phyloP scores from a whole-genome alignment of 2,797 vertebrate genomes.

The Naso thynnoides region DNA sequence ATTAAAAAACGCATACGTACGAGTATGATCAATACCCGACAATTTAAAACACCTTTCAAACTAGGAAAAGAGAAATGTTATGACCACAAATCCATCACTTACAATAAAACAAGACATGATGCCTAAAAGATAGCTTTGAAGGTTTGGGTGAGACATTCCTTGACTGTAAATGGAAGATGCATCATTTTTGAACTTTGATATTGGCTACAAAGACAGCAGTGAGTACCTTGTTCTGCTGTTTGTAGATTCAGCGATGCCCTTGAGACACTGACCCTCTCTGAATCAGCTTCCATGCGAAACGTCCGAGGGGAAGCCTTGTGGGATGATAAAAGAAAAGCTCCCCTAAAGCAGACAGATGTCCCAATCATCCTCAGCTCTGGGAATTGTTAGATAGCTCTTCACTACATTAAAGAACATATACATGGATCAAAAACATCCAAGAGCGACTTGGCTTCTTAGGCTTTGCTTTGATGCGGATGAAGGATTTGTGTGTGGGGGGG shows the following conservation, averaged over 20 bases:
- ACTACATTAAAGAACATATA: conserved; percentile 64
- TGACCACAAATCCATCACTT: conserved; percentile 29
- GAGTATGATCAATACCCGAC: background rate
- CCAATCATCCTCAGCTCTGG: conserved; percentile 59
- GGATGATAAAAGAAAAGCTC: conserved; percentile 74
- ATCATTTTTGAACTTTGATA: conserved; percentile 73
- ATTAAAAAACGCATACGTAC: background rate
- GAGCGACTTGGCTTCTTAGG: conserved; percentile 37
- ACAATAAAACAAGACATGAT: conserved; percentile 43
- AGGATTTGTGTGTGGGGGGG: background rate
- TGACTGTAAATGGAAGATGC: conserved; percentile 63
- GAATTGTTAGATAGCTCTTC: conserved; percentile 61
- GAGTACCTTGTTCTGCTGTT: conserved; percentile 66
- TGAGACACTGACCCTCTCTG: conserved; percentile 63
- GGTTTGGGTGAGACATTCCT: conserved; percentile 41
- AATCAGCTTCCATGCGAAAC: conserved; percentile 56
- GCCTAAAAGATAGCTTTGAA: conserved; percentile 42
- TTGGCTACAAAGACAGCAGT: conserved; percentile 42
- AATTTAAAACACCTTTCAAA: conserved; percentile 8
- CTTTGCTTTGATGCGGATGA: conserved; percentile 48
- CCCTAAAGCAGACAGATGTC: conserved; percentile 74
- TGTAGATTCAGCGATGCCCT: conserved; percentile 71
- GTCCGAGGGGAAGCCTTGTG: conserved; percentile 62
- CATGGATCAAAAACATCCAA: conserved; percentile 56
- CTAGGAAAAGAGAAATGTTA: conserved; percentile 25